Percentiles rank a stretch among this genome's conserved stretches.
These are phyloP conservation scores for Coptotermes formosanus DNA, from an alignment of 1,140 invertebrate species.

Conservation along the genomic window DNA sequence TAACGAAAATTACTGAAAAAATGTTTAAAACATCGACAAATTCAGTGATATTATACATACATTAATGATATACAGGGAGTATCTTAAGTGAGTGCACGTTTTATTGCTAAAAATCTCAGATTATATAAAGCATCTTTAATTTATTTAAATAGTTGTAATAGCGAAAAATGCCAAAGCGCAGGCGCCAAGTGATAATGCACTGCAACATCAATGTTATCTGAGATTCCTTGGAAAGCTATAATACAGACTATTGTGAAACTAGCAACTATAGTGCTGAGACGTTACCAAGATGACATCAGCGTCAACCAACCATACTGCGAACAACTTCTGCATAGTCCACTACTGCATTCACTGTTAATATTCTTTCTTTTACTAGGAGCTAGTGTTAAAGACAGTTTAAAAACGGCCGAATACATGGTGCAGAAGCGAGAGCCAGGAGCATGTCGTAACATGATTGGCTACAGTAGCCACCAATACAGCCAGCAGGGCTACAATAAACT, in stretches of 20 bases:
- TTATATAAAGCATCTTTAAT: too few relatives aligned
- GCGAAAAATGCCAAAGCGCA: not conserved
- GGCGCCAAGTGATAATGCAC: not conserved
- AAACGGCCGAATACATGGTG: constrained; percentile 29
- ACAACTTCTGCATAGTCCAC: not conserved
- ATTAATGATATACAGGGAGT: too few relatives aligned
- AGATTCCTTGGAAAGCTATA: not conserved
- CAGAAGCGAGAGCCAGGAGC: constrained; percentile 23
- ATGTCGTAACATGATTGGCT: constrained; percentile 63
- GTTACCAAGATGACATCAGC: not conserved
- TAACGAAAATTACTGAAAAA: too few relatives aligned
- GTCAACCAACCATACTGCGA: not conserved
- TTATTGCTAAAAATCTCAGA: too few relatives aligned
- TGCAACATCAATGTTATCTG: not conserved
- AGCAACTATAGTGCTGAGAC: not conserved
- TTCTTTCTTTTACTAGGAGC: constrained; percentile 11
- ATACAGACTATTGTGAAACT: constrained; percentile 1
- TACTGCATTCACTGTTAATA: not conserved
- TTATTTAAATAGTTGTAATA: not conserved
- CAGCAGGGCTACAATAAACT: constrained; percentile 85
- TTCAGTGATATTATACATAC: too few relatives aligned
- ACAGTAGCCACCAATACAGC: constrained; percentile 61
- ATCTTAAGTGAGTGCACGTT: too few relatives aligned
- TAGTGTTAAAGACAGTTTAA: constrained; percentile 19
- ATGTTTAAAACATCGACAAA: too few relatives aligned